Percentiles rank a stretch among this genome's conserved stretches.
Evolutionary conservation across 1,140 invertebrate genomes (phyloP).

Genomic region (Scylla paramamosain): DNA sequence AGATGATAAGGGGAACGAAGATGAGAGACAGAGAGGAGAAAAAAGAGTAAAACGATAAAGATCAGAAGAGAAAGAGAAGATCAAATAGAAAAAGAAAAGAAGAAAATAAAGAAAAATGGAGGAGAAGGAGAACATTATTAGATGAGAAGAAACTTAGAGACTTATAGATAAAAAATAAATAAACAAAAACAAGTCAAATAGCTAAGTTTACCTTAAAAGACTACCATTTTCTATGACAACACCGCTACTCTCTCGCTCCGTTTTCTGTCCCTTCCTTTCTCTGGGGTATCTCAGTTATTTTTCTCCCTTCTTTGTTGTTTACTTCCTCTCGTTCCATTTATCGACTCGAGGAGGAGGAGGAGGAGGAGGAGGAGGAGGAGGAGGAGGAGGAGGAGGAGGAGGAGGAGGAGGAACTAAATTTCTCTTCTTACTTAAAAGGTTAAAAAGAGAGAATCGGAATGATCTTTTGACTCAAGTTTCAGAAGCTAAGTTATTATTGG

Average conservation of each 20-base stretch:
- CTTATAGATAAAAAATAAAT: too few relatives aligned
- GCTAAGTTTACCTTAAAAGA: neutral
- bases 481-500: neutral
- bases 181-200: neutral
- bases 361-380: neutral
- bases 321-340: neutral
- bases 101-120: too few relatives aligned
- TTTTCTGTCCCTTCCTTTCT: neutral
- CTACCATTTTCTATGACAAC: neutral
- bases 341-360: neutral
- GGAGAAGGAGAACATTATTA: too few relatives aligned
- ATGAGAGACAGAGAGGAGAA: too few relatives aligned
- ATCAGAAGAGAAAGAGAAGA: too few relatives aligned
- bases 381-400: too few relatives aligned
- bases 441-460: neutral
- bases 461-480: neutral
- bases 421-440: neutral
- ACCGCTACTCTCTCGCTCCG: neutral
- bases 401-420: neutral
- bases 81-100: too few relatives aligned
- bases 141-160: too few relatives aligned
- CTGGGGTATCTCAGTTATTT: neutral
- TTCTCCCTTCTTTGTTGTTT: neutral
- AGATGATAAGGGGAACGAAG: too few relatives aligned
- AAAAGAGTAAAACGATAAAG: too few relatives aligned